Conservation (phyloP, 1,140 invertebrate genomes). For the Zaprionus vittiger region DNA sequence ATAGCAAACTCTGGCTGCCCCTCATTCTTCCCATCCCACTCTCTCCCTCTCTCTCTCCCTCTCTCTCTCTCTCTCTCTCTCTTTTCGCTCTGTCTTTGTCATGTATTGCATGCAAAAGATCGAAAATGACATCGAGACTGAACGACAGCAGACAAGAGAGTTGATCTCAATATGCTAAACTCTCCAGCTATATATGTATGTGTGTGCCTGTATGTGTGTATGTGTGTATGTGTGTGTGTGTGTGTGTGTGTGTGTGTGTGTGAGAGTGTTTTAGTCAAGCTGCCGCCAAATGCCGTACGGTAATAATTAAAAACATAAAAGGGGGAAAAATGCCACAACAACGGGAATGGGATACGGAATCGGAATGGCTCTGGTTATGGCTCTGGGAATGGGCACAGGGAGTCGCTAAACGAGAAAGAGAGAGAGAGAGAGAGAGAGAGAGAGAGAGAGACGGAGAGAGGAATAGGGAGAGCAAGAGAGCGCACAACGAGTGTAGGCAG, state of each 20-base stretch:
- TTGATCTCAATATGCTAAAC: conserved; percentile 36
- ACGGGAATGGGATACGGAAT: conserved; percentile 27
- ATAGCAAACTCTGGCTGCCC: not conserved
- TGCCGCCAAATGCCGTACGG: conserved; percentile 69
- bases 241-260: conserved; percentile 37
- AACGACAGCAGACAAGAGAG: conserved; percentile 26
- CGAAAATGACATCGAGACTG: conserved; percentile 32
- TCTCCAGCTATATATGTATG: no score
- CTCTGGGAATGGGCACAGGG: conserved; percentile 42
- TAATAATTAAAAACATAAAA: conserved; percentile 83
- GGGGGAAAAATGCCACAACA: conserved; percentile 55
- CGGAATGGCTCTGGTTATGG: conserved; percentile 17
- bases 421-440: not conserved
- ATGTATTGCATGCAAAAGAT: conserved; percentile 2
- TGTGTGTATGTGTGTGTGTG: conserved; percentile 3
- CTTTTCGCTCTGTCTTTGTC: not conserved
- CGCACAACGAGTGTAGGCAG: conserved; percentile 1
- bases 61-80: not conserved
- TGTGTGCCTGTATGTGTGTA: not conserved
- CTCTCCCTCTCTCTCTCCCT: no score
- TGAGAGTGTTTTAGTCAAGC: conserved; percentile 64
- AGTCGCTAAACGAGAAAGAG: not conserved
- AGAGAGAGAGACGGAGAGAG: not conserved
- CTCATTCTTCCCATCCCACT: no score
- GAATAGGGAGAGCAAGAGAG: not conserved